Percentiles rank a stretch among this genome's conserved stretches.
Conservation (phyloP, 2,113 vertebrate species). For the Ranitomeya imitator region DNA sequence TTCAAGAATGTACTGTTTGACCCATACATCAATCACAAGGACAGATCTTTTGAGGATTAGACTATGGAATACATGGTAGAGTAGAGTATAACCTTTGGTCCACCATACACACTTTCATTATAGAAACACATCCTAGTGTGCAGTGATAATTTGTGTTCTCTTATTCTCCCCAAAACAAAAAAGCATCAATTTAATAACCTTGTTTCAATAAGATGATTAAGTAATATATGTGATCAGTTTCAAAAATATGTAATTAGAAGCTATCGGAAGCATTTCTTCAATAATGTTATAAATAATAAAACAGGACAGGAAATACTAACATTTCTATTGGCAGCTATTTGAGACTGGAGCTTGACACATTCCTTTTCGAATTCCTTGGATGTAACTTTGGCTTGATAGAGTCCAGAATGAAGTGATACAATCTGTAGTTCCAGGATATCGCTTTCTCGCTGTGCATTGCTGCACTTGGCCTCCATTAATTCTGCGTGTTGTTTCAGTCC, state of each 20-base stretch:
- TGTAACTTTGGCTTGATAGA: slow-evolving; percentile 37
- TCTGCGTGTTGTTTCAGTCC: slow-evolving; percentile 7
- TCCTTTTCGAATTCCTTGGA: slow-evolving; percentile 45
- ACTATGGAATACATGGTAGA: too few relatives aligned
- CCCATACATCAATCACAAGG: too few relatives aligned
- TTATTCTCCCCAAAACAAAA: neutral
- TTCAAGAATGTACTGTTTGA: too few relatives aligned
- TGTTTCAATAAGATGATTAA: neutral
- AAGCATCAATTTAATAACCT: neutral
- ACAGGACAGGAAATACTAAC: neutral
- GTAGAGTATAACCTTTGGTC: too few relatives aligned
- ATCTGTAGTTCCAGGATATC: slow-evolving; percentile 39
- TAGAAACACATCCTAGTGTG: too few relatives aligned
- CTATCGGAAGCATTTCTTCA: neutral
- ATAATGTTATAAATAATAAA: neutral
- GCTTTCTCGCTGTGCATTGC: slow-evolving; percentile 4
- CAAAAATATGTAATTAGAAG: too few relatives aligned
- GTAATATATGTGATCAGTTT: neutral
- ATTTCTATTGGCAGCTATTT: slow-evolving; percentile 44
- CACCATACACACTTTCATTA: too few relatives aligned
- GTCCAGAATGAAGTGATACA: slow-evolving; percentile 35
- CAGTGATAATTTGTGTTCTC: too few relatives aligned
- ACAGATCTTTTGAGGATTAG: too few relatives aligned
- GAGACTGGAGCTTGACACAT: slow-evolving; percentile 50
- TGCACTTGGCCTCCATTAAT: slow-evolving; percentile 26